phyloP scores from a whole-genome alignment of 1,140 invertebrate species.

The Aphelenchoides avenae region DNA sequence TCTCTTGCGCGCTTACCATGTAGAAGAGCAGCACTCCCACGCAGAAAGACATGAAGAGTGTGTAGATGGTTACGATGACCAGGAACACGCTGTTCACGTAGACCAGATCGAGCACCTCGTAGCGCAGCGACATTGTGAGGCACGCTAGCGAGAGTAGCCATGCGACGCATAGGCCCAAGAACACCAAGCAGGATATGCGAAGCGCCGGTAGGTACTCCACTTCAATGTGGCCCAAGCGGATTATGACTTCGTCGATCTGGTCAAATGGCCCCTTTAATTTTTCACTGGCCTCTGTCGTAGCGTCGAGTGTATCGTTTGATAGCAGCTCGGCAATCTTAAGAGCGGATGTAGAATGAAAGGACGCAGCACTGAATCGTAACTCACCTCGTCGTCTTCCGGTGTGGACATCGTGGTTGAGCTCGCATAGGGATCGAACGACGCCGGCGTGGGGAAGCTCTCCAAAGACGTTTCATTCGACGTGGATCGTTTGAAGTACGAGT shows the following conservation, averaged over 20 bases:
- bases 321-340: too few relatives aligned
- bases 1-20: constrained; percentile 43
- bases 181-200: constrained; percentile 48
- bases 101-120: constrained; percentile 53
- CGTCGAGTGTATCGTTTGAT: too few relatives aligned
- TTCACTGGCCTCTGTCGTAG: constrained; percentile 4
- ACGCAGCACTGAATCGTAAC: too few relatives aligned
- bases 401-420: not conserved
- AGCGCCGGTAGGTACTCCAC: constrained; percentile 47
- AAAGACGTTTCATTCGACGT: not conserved
- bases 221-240: constrained; percentile 32
- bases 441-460: too few relatives aligned
- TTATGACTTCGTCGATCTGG: constrained; percentile 31
- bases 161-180: constrained; percentile 34
- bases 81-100: constrained; percentile 49
- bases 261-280: constrained; percentile 27
- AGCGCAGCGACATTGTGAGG: constrained; percentile 47
- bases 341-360: too few relatives aligned
- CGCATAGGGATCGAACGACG: not conserved
- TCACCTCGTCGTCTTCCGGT: not conserved
- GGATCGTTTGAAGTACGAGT: constrained; percentile 32
- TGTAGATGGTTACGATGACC: constrained; percentile 35
- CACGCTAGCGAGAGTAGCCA: constrained; percentile 50
- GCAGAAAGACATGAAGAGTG: constrained; percentile 46
- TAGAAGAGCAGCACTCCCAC: constrained; percentile 47